Conservation (phyloP, 2,888 invertebrate species). For the Scaptomyza polygonia region DNA sequence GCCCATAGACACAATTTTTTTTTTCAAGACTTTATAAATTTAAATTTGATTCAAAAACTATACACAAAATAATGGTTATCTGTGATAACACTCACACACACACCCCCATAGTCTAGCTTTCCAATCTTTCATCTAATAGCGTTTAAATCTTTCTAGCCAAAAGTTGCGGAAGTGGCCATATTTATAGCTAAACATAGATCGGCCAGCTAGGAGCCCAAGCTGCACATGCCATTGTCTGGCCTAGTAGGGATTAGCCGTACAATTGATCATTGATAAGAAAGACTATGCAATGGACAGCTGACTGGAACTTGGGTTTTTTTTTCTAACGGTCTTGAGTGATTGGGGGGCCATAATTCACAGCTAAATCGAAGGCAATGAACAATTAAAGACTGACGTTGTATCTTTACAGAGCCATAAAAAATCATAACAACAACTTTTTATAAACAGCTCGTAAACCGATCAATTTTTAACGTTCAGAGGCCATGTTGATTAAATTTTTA, state of each 20-base stretch:
- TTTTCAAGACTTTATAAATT: too few relatives aligned
- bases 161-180: slow-evolving; percentile 36
- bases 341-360: slow-evolving; percentile 28
- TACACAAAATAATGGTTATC: too few relatives aligned
- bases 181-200: not conserved
- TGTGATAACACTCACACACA: too few relatives aligned
- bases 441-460: not conserved
- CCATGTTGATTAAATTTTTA: not conserved
- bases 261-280: slow-evolving; percentile 25
- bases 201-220: not conserved
- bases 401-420: slow-evolving; percentile 9
- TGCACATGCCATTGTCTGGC: not conserved
- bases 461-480: not conserved
- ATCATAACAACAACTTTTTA: slow-evolving; percentile 20
- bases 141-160: not conserved
- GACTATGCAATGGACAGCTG: slow-evolving; percentile 18
- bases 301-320: slow-evolving; percentile 5
- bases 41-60: too few relatives aligned
- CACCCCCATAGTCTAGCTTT: too few relatives aligned
- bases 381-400: slow-evolving; percentile 16
- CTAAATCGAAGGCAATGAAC: slow-evolving; percentile 18
- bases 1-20: too few relatives aligned
- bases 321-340: not conserved
- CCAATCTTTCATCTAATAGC: not conserved
- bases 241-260: slow-evolving; percentile 28